Evolutionary conservation across 2,797 vertebrate species (phyloP).

Genomic region (Steatocranus sp.): DNA sequence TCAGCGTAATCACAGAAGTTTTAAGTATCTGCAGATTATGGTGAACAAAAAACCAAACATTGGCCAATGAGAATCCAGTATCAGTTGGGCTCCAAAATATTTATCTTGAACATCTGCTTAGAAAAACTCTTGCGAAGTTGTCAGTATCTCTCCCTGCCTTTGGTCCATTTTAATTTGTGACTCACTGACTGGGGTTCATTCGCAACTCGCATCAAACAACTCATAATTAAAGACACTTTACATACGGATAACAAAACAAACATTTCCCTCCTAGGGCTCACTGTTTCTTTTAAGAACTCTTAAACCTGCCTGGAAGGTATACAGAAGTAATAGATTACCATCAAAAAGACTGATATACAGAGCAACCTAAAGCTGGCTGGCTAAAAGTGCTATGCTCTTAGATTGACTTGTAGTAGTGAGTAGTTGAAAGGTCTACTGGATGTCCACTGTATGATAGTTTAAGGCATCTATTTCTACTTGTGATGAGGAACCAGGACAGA

Average conservation of each 20-base stretch:
- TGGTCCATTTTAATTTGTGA: conserved; percentile 83
- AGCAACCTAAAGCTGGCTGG: conserved; percentile 28
- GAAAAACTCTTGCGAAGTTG: not conserved
- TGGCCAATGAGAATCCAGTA: not conserved
- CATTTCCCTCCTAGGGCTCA: conserved; percentile 42
- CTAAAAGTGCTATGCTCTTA: conserved; percentile 66
- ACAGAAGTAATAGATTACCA: conserved; percentile 16
- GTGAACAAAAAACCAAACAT: not conserved
- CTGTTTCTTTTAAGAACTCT: conserved; percentile 54
- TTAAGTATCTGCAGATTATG: not conserved
- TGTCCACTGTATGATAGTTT: conserved; percentile 43
- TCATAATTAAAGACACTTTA: conserved; percentile 61
- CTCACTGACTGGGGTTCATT: conserved; percentile 37
- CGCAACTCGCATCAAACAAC: conserved; percentile 29
- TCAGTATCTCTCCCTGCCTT: conserved; percentile 80
- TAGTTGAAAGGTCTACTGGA: not conserved
- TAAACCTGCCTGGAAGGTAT: not conserved
- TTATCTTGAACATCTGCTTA: not conserved
- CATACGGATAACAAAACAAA: conserved; percentile 49
- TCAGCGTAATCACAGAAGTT: not conserved
- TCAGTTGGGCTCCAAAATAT: not conserved
- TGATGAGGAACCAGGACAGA: conserved; percentile 25
- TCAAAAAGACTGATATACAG: conserved; percentile 38
- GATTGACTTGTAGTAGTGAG: conserved; percentile 18
- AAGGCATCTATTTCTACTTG: conserved; percentile 68